Evolutionary conservation across 2,888 invertebrate genomes (phyloP).

Genomic region (Galeruca laticollis): DNA sequence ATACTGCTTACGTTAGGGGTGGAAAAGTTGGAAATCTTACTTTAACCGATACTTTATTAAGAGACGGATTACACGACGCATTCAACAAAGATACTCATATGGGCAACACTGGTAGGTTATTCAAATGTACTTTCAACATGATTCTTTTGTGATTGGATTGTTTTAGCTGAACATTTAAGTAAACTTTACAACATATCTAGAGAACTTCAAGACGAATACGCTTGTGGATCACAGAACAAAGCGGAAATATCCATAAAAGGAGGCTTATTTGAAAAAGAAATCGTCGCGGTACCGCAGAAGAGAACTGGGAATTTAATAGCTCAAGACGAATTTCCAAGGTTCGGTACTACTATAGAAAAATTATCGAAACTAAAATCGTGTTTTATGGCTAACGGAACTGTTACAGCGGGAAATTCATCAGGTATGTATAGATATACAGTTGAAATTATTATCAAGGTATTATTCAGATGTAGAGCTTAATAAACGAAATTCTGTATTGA

Average conservation of each 20-base stretch:
- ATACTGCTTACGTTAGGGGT: constrained; percentile 75
- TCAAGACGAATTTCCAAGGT: constrained; percentile 79
- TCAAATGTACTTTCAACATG: background rate
- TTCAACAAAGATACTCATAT: constrained; percentile 70
- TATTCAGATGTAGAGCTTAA: no score
- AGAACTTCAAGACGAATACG: constrained; percentile 78
- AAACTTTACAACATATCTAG: constrained; percentile 74
- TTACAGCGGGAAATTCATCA: constrained; percentile 85
- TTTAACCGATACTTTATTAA: constrained; percentile 75
- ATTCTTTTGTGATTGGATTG: background rate
- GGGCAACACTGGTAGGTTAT: constrained; percentile 6
- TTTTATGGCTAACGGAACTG: constrained; percentile 74
- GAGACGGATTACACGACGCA: constrained; percentile 82
- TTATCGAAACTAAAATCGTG: constrained; percentile 75
- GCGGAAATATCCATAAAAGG: constrained; percentile 73
- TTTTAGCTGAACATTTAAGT: constrained; percentile 81
- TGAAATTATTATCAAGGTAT: no score
- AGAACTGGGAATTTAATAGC: constrained; percentile 63
- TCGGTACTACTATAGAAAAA: constrained; percentile 71
- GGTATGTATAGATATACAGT: no score
- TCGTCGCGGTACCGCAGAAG: constrained; percentile 72
- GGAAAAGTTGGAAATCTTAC: constrained; percentile 75
- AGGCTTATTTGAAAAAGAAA: constrained; percentile 78
- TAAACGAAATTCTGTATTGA: no score
- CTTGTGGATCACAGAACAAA: constrained; percentile 76